These are phyloP conservation scores for Microctenopoma lineatum DNA, from an alignment of 2,797 vertebrate species.

Conservation along the genomic window DNA sequence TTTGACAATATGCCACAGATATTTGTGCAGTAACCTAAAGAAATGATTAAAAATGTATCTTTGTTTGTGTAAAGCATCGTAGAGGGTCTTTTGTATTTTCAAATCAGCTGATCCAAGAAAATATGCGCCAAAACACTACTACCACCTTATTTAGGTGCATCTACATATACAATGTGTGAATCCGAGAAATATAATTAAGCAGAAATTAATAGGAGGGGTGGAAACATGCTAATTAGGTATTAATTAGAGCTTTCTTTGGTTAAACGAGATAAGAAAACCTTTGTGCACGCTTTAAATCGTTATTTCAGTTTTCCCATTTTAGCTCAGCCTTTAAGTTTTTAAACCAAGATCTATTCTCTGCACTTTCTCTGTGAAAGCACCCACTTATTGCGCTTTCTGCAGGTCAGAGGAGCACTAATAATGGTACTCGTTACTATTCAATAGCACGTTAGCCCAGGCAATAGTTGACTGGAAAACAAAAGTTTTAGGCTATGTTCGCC, in stretches of 20 bases:
- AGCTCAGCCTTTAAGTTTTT: constrained; percentile 24
- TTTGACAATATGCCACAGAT: background rate
- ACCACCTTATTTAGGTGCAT: background rate
- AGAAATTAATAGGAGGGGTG: constrained; percentile 45
- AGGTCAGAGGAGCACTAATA: constrained; percentile 10
- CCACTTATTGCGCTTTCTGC: constrained; percentile 22
- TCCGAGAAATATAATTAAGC: constrained; percentile 18
- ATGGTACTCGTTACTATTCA: constrained; percentile 18
- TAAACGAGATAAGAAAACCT: constrained; percentile 3
- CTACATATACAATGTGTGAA: constrained; percentile 29
- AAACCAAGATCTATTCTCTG: constrained; percentile 37
- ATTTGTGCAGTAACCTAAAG: background rate
- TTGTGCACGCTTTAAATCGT: background rate
- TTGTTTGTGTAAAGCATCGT: background rate
- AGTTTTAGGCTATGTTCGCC: constrained; percentile 59
- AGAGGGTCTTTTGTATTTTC: background rate
- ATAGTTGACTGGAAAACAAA: constrained; percentile 55
- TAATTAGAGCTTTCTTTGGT: constrained; percentile 23
- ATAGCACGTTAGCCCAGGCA: constrained; percentile 1
- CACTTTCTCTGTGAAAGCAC: constrained; percentile 31
- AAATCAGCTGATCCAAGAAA: background rate
- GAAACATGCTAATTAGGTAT: constrained; percentile 53
- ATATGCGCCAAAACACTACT: background rate
- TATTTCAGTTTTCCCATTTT: background rate
- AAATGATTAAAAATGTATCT: background rate